Percentiles rank a stretch among this genome's conserved stretches.
Conservation (phyloP, 1,140 invertebrate genomes). For the Philopotamus ludificatus region DNA sequence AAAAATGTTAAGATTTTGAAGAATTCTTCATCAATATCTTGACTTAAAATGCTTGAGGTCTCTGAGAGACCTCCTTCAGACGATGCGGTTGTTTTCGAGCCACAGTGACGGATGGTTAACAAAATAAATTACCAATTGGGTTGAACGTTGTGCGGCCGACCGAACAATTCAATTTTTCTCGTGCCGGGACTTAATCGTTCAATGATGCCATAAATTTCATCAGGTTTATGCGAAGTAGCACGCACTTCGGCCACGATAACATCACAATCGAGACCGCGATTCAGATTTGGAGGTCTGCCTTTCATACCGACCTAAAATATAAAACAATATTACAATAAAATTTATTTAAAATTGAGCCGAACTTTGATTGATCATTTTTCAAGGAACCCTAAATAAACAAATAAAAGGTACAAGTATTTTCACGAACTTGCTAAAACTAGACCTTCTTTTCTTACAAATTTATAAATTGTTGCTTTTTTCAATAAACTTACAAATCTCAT, state of each 20-base stretch:
- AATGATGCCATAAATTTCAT: slow-evolving; percentile 96
- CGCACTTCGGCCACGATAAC: slow-evolving; percentile 97
- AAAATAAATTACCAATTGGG: slow-evolving; percentile 81
- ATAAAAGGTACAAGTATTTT: too few relatives aligned
- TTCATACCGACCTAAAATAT: slow-evolving; percentile 84
- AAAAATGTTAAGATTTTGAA: too few relatives aligned
- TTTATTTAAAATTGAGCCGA: slow-evolving; percentile 1
- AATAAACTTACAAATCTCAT: too few relatives aligned
- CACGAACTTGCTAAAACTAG: too few relatives aligned
- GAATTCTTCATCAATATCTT: too few relatives aligned
- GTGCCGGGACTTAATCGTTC: slow-evolving; percentile 87
- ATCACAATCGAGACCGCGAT: slow-evolving; percentile 94
- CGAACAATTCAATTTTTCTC: slow-evolving; percentile 96
- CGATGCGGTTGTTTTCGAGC: too few relatives aligned
- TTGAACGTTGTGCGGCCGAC: slow-evolving; percentile 95
- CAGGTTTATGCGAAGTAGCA: slow-evolving; percentile 96
- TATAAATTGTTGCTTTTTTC: too few relatives aligned
- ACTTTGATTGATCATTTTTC: background rate
- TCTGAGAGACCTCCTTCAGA: too few relatives aligned
- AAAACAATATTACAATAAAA: background rate
- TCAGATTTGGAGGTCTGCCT: slow-evolving; percentile 87
- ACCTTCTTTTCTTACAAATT: too few relatives aligned
- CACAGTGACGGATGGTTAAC: background rate
- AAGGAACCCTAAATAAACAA: background rate
- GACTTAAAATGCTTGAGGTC: too few relatives aligned